A percentile compares a stretch with the other conserved stretches of the same genome.
These are phyloP conservation scores for Trichosurus vulpecula DNA, from an alignment of 2,797 vertebrate genomes.

Conservation along the genomic window DNA sequence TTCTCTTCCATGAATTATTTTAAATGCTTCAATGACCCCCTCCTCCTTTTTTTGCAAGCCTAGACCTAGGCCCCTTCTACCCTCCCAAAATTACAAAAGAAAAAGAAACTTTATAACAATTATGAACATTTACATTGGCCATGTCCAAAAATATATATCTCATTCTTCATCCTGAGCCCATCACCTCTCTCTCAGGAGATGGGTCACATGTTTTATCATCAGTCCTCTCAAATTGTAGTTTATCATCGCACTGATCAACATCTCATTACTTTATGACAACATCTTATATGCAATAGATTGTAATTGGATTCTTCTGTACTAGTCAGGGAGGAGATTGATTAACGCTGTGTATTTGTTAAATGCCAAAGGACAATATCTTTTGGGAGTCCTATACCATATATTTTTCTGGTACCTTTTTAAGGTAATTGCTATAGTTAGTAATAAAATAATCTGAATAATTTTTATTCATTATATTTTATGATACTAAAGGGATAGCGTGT, in stretches of 20 bases:
- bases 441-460: conserved; percentile 16
- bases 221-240: not conserved
- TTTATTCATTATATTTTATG: conserved; percentile 19
- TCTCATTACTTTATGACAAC: not conserved
- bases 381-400: not conserved
- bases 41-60: not conserved
- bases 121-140: not conserved
- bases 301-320: not conserved
- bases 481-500: not conserved
- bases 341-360: not conserved
- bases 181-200: not conserved
- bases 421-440: not conserved
- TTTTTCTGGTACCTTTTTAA: conserved; percentile 7
- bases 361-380: not conserved
- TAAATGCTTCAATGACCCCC: not conserved
- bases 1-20: not conserved
- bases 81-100: not conserved
- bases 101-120: not conserved
- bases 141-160: not conserved
- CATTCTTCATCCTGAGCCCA: not conserved
- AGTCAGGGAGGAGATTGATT: not conserved
- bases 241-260: not conserved
- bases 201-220: not conserved
- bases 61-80: not conserved
- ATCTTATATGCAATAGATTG: conserved; percentile 14